These are phyloP conservation scores for Ceratosolen solmsi DNA, from an alignment of 1,140 invertebrate species.

Conservation along the genomic window DNA sequence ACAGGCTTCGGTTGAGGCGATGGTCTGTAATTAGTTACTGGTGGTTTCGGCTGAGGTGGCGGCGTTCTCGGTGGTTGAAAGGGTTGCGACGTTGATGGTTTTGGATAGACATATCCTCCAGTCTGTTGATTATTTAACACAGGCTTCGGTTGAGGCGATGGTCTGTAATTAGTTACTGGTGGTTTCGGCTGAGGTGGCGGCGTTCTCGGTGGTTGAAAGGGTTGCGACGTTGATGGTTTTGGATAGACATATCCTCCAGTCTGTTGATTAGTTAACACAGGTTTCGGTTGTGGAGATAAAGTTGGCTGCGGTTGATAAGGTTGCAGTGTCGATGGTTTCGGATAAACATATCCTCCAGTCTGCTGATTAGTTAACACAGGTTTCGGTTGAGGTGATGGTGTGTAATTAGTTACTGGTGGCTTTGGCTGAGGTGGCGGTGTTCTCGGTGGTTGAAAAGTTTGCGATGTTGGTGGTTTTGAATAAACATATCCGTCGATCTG, in stretches of 20 bases:
- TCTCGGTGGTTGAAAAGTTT: slow-evolving; percentile 23
- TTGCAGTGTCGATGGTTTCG: slow-evolving; percentile 21
- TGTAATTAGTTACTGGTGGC: slow-evolving; percentile 28
- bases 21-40: slow-evolving; percentile 16
- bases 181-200: slow-evolving; percentile 19
- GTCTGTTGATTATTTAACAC: background rate
- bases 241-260: slow-evolving; percentile 6
- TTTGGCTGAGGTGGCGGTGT: slow-evolving; percentile 28
- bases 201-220: background rate
- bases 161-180: background rate
- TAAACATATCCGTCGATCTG: slow-evolving; percentile 47
- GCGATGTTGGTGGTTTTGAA: slow-evolving; percentile 40
- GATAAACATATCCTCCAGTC: background rate
- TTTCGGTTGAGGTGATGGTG: background rate
- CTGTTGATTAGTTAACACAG: background rate
- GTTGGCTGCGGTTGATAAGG: slow-evolving; percentile 4
- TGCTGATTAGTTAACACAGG: background rate
- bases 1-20: background rate
- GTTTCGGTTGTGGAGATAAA: slow-evolving; percentile 7
- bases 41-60: slow-evolving; percentile 2
- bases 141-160: slow-evolving; percentile 18
- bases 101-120: slow-evolving; percentile 23
- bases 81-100: slow-evolving; percentile 36
- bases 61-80: background rate
- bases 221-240: slow-evolving; percentile 41